These are phyloP conservation scores for Pristis pectinata DNA, from an alignment of 2,797 vertebrate species.

Conservation along the genomic window DNA sequence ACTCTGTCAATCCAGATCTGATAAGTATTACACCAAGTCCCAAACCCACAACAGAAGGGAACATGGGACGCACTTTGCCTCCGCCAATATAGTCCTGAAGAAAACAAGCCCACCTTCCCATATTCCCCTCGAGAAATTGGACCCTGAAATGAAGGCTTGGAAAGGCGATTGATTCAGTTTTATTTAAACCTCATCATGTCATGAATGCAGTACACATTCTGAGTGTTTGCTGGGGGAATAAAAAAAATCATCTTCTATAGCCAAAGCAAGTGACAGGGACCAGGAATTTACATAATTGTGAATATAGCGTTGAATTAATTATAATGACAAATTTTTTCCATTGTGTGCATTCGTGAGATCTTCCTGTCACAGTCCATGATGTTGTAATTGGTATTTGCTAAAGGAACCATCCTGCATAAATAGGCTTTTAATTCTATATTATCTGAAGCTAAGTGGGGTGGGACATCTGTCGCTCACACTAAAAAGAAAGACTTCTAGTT, in stretches of 20 bases:
- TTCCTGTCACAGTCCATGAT: slow-evolving; percentile 12
- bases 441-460: neutral
- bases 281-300: slow-evolving; percentile 19
- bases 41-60: too few species aligned
- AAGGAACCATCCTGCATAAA: neutral
- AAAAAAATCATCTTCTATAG: neutral
- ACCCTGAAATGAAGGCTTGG: neutral
- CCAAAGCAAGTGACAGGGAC: slow-evolving; percentile 19
- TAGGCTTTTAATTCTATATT: neutral
- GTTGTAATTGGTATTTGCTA: slow-evolving; percentile 16
- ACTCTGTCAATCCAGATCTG: too few species aligned
- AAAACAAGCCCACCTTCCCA: neutral
- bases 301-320: slow-evolving; percentile 2
- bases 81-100: too few species aligned
- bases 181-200: neutral
- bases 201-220: neutral
- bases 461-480: neutral
- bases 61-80: too few species aligned
- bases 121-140: neutral
- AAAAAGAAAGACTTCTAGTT: neutral
- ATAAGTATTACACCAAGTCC: too few species aligned
- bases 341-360: neutral
- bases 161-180: neutral
- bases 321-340: neutral
- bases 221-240: neutral